Evolutionary conservation across 1,140 invertebrate species (phyloP), one percentile per base, ranked within the genome.

Genomic region (Drosophila suzukii): DNA sequence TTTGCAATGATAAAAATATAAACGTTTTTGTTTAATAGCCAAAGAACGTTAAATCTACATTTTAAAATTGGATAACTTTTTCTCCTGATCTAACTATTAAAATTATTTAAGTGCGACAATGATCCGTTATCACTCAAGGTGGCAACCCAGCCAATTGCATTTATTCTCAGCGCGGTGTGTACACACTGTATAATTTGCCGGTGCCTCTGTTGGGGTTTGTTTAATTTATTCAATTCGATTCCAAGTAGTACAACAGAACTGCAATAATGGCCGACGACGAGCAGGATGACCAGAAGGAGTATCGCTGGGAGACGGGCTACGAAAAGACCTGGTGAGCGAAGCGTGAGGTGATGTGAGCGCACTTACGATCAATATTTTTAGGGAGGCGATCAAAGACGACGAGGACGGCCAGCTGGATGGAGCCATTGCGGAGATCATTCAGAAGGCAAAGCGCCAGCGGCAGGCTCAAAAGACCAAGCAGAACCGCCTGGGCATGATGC

Each of bases 301-400:
- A 99, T 92, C 94, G 97, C 24, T 99, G 98, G 98, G 98, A 99
- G 92, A 98, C 97, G 44, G 98, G 98, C 84, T 99, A 99, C 93
- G 98, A 99, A 93, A 98, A 98, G 93, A 98, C 97, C 90, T 98
- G 97, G 97, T 97, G 93, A 93, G 39, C 30, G 32, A 1, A 20
- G 44, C n/a, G 7, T 2, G 8, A n/a, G 15, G 3, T n/a, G n/a
- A 36, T 36, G n/a, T 17, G 2, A 27, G 6, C 24, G 13, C 24
- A 20, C 7, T 49, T 15, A 17, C 41, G 56, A 38, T 67, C 17
- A 6, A 3, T 47, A 1, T 17, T 6, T 24, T 27, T 50, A 98
- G 98, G 98, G 98, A 99, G 93, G 97, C 97, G 41, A 97, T 99
- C 50, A 96, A 97, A 93, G 98, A 99, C 94, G 98, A 99, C 94